These are phyloP conservation scores for Arctia plantaginis DNA, from an alignment of 2,888 invertebrate species.

Conservation along the genomic window DNA sequence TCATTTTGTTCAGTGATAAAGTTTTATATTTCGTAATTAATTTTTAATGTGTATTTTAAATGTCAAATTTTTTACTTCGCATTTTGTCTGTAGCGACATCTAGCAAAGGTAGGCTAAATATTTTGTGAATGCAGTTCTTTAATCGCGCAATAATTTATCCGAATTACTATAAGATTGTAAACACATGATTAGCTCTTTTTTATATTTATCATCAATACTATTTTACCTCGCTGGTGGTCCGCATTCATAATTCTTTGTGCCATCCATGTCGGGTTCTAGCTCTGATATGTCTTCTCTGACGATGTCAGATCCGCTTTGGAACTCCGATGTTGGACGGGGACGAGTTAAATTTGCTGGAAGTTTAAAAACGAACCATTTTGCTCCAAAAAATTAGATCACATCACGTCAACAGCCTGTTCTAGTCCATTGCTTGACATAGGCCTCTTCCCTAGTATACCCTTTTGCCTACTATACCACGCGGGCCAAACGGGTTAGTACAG, in stretches of 20 bases:
- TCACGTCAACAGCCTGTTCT: not conserved
- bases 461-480: no score
- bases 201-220: slow-evolving; percentile 17
- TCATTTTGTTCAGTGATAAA: no score
- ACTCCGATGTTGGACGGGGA: slow-evolving; percentile 80
- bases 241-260: slow-evolving; percentile 82
- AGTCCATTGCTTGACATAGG: no score
- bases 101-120: not conserved
- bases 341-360: slow-evolving; percentile 75
- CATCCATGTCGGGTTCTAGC: slow-evolving; percentile 82
- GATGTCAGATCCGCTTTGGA: slow-evolving; percentile 83
- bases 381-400: not conserved
- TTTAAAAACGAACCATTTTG: not conserved
- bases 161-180: slow-evolving; percentile 3
- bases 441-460: no score
- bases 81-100: not conserved
- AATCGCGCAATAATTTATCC: not conserved
- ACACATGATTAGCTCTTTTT: slow-evolving; percentile 47
- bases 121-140: not conserved
- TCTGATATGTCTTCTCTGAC: slow-evolving; percentile 87
- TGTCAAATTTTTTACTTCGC: not conserved
- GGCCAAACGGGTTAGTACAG: no score
- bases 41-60: no score
- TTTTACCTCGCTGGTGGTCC: slow-evolving; percentile 89
- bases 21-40: no score